Percentiles rank a stretch among this genome's conserved stretches.
phyloP scores from a whole-genome alignment of 2,888 invertebrate genomes.

The Gnatocerus cornutus region DNA sequence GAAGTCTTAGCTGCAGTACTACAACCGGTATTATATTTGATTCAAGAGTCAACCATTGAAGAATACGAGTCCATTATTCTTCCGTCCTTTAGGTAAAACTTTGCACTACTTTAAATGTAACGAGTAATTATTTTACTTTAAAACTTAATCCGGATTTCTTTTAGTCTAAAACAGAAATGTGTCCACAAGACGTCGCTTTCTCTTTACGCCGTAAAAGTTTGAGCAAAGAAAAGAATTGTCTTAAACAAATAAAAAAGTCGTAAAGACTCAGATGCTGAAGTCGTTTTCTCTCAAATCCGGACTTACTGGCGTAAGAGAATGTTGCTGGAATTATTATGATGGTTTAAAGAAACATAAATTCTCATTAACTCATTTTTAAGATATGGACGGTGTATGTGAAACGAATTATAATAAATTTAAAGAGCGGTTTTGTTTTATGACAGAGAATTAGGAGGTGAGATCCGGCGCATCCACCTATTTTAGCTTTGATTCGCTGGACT shows the following conservation, averaged over 20 bases:
- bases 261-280: not conserved
- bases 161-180: not conserved
- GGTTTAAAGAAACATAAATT: not conserved
- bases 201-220: slow-evolving; percentile 18
- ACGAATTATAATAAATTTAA: no score
- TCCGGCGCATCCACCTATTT: no score
- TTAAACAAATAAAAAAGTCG: slow-evolving; percentile 16
- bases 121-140: not conserved
- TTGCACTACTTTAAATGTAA: no score
- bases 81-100: slow-evolving; percentile 86
- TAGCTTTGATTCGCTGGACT: no score
- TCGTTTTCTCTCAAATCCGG: not conserved
- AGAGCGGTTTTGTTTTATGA: no score
- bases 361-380: no score
- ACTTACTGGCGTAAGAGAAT: no score
- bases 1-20: slow-evolving; percentile 91
- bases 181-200: slow-evolving; percentile 8
- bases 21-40: slow-evolving; percentile 87
- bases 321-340: not conserved
- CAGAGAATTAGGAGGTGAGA: no score
- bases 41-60: slow-evolving; percentile 84
- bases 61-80: slow-evolving; percentile 88
- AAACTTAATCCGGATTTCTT: not conserved
- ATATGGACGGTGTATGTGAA: no score
- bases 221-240: slow-evolving; percentile 11